phyloP scores from a whole-genome alignment of 2,113 vertebrate species.

The Phoenicopterus ruber region DNA sequence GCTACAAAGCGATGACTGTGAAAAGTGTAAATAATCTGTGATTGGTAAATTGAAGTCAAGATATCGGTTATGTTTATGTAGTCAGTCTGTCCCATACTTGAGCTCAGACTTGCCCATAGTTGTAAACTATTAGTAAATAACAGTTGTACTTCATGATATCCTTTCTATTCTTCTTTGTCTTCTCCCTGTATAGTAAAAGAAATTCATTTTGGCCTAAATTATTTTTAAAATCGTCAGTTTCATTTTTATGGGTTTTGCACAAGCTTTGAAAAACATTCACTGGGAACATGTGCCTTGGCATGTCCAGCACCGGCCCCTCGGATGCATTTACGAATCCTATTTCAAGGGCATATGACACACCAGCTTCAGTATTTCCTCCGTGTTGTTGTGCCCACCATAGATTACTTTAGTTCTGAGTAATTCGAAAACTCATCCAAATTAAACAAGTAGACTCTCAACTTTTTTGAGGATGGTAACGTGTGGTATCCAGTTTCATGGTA shows the following conservation, averaged over 20 bases:
- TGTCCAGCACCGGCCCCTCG: not conserved
- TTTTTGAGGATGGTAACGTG: not conserved
- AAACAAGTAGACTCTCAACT: not conserved
- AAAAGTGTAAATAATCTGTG: not conserved
- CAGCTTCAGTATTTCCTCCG: not conserved
- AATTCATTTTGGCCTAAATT: not conserved
- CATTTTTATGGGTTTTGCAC: not conserved
- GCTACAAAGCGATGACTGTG: not conserved
- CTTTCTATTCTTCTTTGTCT: not conserved
- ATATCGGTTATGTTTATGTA: not conserved
- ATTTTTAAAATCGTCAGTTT: not conserved
- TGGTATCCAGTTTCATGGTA: not conserved
- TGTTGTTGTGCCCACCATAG: not conserved
- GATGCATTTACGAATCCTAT: not conserved
- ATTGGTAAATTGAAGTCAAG: not conserved
- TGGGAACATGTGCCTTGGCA: not conserved
- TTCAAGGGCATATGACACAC: not conserved
- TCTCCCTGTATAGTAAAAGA: not conserved
- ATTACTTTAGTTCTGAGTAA: not conserved
- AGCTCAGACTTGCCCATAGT: not conserved
- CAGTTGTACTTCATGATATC: not conserved
- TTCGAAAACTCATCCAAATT: slow-evolving; percentile 17
- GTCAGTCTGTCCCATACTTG: not conserved
- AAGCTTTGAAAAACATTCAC: not conserved
- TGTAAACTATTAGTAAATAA: not conserved